Conservation (phyloP, 1,140 invertebrate genomes). For the Aphidius gifuensis region DNA sequence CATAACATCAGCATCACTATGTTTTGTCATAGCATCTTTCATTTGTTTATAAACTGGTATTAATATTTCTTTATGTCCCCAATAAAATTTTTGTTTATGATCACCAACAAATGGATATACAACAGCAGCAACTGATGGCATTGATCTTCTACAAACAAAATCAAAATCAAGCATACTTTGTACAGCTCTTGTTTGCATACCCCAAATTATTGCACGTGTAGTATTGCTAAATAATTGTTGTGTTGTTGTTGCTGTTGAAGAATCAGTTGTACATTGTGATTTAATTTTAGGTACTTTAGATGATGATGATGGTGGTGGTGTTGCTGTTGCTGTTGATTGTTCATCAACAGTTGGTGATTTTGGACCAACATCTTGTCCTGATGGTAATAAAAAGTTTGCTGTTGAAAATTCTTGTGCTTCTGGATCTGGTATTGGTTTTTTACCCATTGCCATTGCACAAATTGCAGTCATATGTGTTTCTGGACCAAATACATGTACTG, state of each 20-base stretch:
- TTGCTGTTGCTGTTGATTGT: constrained; percentile 33
- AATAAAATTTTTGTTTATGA: constrained; percentile 99
- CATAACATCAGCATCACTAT: constrained; percentile 92
- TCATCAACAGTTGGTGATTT: constrained; percentile 32
- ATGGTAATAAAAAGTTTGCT: constrained; percentile 90
- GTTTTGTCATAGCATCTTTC: constrained; percentile 93
- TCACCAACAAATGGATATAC: constrained; percentile 99
- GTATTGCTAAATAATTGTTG: constrained; percentile 71
- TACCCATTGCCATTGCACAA: constrained; percentile 95
- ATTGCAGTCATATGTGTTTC: constrained; percentile 99
- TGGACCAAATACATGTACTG: constrained; percentile 94
- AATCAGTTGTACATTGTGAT: constrained; percentile 36
- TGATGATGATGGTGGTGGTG: constrained; percentile 12
- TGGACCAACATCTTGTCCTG: constrained; percentile 62
- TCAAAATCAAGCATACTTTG: constrained; percentile 99
- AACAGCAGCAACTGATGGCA: constrained; percentile 89
- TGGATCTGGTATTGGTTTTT: constrained; percentile 76
- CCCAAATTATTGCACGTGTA: constrained; percentile 97
- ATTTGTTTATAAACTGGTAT: constrained; percentile 93
- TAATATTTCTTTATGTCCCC: constrained; percentile 91
- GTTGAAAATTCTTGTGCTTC: constrained; percentile 72
- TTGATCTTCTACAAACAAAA: constrained; percentile 89
- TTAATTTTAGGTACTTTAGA: constrained; percentile 30
- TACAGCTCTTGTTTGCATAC: constrained; percentile 97
- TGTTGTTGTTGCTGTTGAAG: background rate